A percentile compares a stretch with the other conserved stretches of the same genome.
Evolutionary conservation across 2,888 invertebrate species (phyloP).

Genomic region (Rutpela maculata): DNA sequence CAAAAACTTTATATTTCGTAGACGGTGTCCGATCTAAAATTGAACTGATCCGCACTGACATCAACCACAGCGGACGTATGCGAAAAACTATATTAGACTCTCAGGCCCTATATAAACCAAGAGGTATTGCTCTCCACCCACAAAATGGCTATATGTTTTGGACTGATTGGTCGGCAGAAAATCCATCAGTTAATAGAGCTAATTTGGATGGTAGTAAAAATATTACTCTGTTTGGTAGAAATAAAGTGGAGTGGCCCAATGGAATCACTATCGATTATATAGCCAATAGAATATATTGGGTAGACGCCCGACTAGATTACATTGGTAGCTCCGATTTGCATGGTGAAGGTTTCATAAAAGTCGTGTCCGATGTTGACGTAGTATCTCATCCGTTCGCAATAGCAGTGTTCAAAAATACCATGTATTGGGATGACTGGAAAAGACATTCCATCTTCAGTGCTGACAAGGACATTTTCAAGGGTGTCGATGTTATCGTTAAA

Average conservation of each 20-base stretch:
- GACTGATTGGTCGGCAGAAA: constrained; percentile 91
- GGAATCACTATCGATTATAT: constrained; percentile 90
- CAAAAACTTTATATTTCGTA: constrained; percentile 90
- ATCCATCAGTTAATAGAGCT: constrained; percentile 86
- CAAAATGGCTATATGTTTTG: constrained; percentile 88
- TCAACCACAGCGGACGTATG: constrained; percentile 81
- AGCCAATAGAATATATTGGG: constrained; percentile 88
- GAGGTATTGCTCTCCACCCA: constrained; percentile 88
- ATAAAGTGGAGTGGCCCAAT: constrained; percentile 89
- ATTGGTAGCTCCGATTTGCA: constrained; percentile 80
- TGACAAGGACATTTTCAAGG: constrained; percentile 83
- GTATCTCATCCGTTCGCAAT: constrained; percentile 91
- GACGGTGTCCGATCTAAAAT: constrained; percentile 88
- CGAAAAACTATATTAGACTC: constrained; percentile 84
- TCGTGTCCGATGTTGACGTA: constrained; percentile 78
- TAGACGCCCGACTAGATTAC: constrained; percentile 88
- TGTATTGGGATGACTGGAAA: constrained; percentile 96
- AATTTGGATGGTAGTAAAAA: constrained; percentile 86
- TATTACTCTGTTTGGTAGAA: constrained; percentile 79
- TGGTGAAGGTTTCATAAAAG: constrained; percentile 77
- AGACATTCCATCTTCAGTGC: constrained; percentile 86
- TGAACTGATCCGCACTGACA: constrained; percentile 85
- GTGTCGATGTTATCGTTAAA: constrained; percentile 71
- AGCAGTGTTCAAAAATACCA: constrained; percentile 87
- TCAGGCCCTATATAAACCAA: constrained; percentile 74